Evolutionary conservation across 2,113 vertebrate genomes (phyloP).

Genomic region (Castor canadensis): DNA sequence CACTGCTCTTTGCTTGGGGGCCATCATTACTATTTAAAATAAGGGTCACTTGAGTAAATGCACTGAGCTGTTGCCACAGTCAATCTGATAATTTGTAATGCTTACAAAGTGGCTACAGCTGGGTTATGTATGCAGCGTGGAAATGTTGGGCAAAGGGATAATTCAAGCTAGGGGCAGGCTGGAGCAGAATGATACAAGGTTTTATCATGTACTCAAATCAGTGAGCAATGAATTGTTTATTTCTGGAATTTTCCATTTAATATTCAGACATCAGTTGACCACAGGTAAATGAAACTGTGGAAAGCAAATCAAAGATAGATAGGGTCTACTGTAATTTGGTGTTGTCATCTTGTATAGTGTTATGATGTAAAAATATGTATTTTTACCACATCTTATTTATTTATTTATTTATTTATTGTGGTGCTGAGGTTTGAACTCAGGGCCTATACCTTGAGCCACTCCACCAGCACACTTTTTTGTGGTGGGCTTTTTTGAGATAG

Average conservation of each 20-base stretch:
- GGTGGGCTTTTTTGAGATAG: too few relatives aligned
- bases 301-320: background rate
- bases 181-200: background rate
- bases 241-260: background rate
- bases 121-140: too few relatives aligned
- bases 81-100: background rate
- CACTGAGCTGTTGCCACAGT: too few relatives aligned
- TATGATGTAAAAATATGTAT: background rate
- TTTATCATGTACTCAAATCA: background rate
- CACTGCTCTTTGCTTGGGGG: background rate
- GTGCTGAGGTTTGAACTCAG: too few relatives aligned
- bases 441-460: too few relatives aligned
- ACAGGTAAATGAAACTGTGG: background rate
- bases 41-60: background rate
- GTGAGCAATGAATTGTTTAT: background rate
- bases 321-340: background rate
- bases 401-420: too few relatives aligned
- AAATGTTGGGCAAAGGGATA: too few relatives aligned
- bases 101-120: background rate
- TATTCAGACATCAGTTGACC: background rate
- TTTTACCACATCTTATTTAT: background rate
- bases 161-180: background rate
- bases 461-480: too few relatives aligned
- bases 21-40: background rate
- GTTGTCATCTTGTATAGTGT: background rate